These are phyloP conservation scores for Drosophila arizonae DNA, from an alignment of 1,140 invertebrate genomes.

Conservation along the genomic window DNA sequence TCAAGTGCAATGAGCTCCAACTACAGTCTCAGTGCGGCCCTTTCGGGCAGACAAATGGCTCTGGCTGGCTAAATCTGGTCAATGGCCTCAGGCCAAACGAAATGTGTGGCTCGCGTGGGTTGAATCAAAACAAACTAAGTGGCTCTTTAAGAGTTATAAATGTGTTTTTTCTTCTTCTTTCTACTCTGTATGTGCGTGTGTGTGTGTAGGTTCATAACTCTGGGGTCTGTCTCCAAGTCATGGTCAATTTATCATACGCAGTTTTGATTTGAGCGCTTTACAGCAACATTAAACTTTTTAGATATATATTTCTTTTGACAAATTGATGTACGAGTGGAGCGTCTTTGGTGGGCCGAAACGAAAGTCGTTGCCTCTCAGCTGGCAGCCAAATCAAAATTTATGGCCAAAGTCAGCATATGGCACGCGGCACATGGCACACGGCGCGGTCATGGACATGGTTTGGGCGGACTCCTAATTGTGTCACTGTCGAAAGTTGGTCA, in stretches of 20 bases:
- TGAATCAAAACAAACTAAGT: constrained; percentile 75
- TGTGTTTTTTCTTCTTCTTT: constrained; percentile 30
- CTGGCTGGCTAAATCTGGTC: constrained; percentile 55
- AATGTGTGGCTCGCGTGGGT: constrained; percentile 58
- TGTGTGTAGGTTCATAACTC: constrained; percentile 12
- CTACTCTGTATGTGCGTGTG: not conserved
- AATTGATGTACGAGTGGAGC: constrained; percentile 57
- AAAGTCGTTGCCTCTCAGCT: constrained; percentile 39
- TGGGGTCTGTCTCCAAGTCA: constrained; percentile 47
- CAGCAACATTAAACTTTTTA: not conserved
- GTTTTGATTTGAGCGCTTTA: constrained; percentile 45
- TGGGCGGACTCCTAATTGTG: constrained; percentile 64
- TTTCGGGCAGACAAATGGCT: constrained; percentile 30
- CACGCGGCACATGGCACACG: no score
- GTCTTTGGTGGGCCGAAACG: constrained; percentile 58
- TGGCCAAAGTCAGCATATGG: constrained; percentile 37
- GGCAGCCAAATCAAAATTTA: constrained; percentile 55
- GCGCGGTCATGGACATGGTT: constrained; percentile 2
- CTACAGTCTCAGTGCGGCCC: constrained; percentile 7
- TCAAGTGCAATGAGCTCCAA: constrained; percentile 59
- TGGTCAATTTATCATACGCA: constrained; percentile 76
- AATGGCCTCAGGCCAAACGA: constrained; percentile 57
- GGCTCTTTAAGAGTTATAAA: constrained; percentile 64
- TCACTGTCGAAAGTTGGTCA: constrained; percentile 66
- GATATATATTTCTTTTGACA: constrained; percentile 49